Base-by-base conservation (phyloP, 2,113 vertebrate species). In the Coptodon bakossiorum region DNA sequence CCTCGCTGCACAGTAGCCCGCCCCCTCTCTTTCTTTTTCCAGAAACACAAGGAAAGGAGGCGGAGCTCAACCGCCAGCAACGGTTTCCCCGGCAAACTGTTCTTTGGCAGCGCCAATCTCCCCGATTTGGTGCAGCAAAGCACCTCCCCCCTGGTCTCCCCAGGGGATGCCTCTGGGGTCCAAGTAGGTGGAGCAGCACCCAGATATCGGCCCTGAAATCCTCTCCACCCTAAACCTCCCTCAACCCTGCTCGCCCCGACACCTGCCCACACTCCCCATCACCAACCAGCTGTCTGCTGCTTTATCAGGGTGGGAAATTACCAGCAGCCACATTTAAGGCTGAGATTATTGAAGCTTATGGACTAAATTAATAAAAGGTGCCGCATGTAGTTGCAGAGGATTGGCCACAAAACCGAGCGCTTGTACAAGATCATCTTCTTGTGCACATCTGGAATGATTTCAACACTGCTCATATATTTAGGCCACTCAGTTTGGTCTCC, bases 81-180 rank as follows among this genome's bases (percentile, higher is more conserved):
- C 95, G 97, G 98, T 95, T 98, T 98, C 90, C 97, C 97, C 11
- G 96, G 98, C 94, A 98, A 98, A 95, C 97, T 98, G 79, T 98
- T 99, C 90, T 96, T 97, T 43, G 97, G 97, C 93, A 98, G 98
- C 96, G 95, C 97, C 97, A 98, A 98, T 94, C 98, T 99, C 61
- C 99, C 99, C 4, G 98, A 99, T 97, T 96, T 99, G 96, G 97
- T 99, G 93, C 99, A 98, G 96, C 98, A 98, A 96, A 98, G 98
- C 94, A 95, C 98, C 91, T 98, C 98, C 81, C 97, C 98, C 2
- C 97, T 97, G 12, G 97, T 96, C 92, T 98, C 98, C 13, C 98
- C 98, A 4, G 97, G 97, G 1, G 97, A 98, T 94, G 96, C 97
- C 92, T 93, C 98, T 27, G 97, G 97, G 95, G 96, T 96, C 93